Conservation (phyloP, 2,888 invertebrate genomes). For the Lasioglossum morio region DNA sequence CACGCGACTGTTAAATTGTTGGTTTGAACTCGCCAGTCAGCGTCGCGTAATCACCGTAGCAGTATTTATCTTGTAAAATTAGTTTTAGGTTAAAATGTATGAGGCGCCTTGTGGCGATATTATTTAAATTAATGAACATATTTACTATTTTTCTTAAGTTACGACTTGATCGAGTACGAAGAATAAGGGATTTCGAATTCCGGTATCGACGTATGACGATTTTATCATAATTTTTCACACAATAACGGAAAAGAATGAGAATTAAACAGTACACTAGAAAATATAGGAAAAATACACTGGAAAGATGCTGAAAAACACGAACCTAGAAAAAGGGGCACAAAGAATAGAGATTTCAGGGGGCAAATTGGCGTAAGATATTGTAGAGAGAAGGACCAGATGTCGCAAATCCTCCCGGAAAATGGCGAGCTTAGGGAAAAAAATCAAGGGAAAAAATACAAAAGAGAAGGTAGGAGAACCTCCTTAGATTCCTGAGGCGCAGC, state of each 20-base stretch:
- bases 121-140: not conserved
- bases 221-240: not conserved
- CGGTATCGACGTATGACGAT: no score
- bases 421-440: not conserved
- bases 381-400: not conserved
- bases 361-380: constrained; percentile 1
- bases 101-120: no score
- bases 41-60: not conserved
- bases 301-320: not conserved
- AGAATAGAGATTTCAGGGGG: not conserved
- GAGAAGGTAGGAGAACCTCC: not conserved
- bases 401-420: not conserved
- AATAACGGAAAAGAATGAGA: not conserved
- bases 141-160: not conserved
- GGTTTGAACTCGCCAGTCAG: not conserved
- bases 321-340: not conserved
- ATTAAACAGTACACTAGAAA: not conserved
- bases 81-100: not conserved
- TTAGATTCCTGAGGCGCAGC: not conserved
- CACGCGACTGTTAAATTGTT: not conserved
- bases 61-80: not conserved
- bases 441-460: not conserved
- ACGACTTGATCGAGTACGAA: not conserved
- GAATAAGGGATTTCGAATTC: not conserved
- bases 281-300: not conserved